Conservation (phyloP, 2,797 vertebrate genomes). For the Intellagama lesueurii region DNA sequence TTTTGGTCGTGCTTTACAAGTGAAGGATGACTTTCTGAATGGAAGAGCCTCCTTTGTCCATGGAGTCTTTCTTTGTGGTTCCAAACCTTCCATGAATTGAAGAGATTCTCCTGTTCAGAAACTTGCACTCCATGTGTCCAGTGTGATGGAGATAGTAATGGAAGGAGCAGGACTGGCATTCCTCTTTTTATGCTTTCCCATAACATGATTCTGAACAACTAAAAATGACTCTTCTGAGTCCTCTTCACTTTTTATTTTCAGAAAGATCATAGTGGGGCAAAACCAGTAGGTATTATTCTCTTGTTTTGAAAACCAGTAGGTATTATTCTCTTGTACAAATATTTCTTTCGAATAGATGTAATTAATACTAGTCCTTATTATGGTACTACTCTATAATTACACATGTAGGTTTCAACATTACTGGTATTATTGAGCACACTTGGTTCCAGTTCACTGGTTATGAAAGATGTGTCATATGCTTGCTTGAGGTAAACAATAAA, state of each 20-base stretch:
- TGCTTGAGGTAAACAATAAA: not conserved
- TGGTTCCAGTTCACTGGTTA: fast-evolving
- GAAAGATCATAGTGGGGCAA: not conserved
- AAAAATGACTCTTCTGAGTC: fast-evolving
- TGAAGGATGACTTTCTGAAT: not conserved
- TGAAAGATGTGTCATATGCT: fast-evolving
- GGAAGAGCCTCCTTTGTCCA: no score
- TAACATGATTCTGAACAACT: not conserved
- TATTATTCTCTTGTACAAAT: fast-evolving
- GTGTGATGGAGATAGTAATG: not conserved
- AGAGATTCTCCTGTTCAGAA: not conserved
- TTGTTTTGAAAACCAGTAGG: no score
- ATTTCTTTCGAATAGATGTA: fast-evolving
- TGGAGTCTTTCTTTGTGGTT: not conserved
- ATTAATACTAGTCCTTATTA: not conserved
- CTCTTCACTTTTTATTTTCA: not conserved
- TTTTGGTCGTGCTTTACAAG: not conserved
- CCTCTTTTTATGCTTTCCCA: no score
- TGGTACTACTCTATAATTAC: not conserved
- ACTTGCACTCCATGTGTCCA: not conserved
- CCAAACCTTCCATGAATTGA: not conserved
- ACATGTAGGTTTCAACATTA: fast-evolving
- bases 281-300: not conserved
- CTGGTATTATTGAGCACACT: fast-evolving
- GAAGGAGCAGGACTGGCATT: not conserved